These are phyloP conservation scores for Callipepla californica DNA, from an alignment of 2,113 vertebrate genomes.

Conservation along the genomic window DNA sequence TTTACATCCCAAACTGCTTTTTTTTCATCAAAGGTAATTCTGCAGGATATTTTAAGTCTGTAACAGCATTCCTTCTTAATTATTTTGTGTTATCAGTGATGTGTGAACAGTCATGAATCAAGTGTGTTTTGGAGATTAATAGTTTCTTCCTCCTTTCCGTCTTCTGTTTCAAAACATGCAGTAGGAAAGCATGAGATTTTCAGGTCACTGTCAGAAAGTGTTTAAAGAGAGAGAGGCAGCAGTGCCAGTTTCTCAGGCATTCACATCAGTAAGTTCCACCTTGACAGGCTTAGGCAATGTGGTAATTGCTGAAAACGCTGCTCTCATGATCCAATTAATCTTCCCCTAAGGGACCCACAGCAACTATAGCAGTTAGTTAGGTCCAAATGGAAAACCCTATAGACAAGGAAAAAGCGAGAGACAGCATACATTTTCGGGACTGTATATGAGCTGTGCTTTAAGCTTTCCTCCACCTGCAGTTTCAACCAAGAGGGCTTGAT, in stretches of 20 bases:
- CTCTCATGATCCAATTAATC: slow-evolving; percentile 50
- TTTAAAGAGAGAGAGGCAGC: not conserved
- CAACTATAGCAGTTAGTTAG: slow-evolving; percentile 38
- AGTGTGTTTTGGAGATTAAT: not conserved
- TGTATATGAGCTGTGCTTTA: slow-evolving; percentile 16
- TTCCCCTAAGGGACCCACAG: slow-evolving; percentile 40
- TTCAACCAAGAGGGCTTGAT: slow-evolving; percentile 54
- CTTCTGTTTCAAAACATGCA: not conserved
- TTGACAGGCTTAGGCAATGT: slow-evolving; percentile 22
- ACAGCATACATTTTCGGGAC: slow-evolving; percentile 43
- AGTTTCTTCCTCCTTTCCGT: not conserved
- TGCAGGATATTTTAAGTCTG: not conserved
- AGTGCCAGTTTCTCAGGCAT: not conserved
- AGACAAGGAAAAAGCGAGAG: slow-evolving; percentile 11
- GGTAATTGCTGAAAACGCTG: slow-evolving; percentile 2
- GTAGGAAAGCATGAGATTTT: not conserved
- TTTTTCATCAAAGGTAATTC: slow-evolving; percentile 18
- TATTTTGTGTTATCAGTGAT: slow-evolving; percentile 2
- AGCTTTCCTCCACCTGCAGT: slow-evolving; percentile 76
- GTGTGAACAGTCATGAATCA: not conserved
- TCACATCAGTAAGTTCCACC: not conserved
- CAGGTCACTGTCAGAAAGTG: not conserved
- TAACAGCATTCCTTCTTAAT: not conserved
- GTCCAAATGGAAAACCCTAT: slow-evolving; percentile 46
- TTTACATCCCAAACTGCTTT: slow-evolving; percentile 2